Base-by-base conservation (phyloP, 2,797 vertebrate genomes). In the Rallus crepitans region DNA sequence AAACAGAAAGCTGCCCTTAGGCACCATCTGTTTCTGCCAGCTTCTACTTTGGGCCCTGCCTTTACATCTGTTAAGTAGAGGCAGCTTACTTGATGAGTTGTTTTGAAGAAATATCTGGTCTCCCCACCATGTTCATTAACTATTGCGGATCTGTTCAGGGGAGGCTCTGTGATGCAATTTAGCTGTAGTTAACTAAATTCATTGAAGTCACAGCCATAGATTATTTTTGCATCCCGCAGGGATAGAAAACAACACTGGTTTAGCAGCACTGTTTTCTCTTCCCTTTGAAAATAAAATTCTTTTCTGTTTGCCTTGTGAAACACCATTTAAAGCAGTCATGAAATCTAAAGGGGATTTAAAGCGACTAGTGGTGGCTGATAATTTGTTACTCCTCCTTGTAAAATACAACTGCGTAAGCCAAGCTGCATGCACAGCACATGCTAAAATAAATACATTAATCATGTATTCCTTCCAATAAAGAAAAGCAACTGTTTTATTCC, bases 1-100 rank as follows among this genome's bases (percentile, higher is more conserved):
- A 94, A 98, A 97, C 98, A 98, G 93, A 97, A 98, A 96, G 94
- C 95, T 98, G 97, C 98, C 98, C 98, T 93, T 87, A 96, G 96
- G 98, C 98, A 97, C 98, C 98, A 98, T 99, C 98, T 99, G 98
- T 97, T 98, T 97, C 97, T 98, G 97, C 98, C 98, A 97, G 98
- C 97, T 94, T 96, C 97, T 90, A 94, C 97, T 98, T 91, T 33
- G 96, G 98, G 98, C 97, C 95, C 97, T 94, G 90, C 96, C 93
- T 91, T 97, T 98, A 97, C 98, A 98, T 98, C 98, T 98, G 98
- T 96, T 97, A 96, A 96, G 97, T 95, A 91, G 95, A 98, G 85
- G 96, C 97, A 93, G 97, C 96, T 97, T 94, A 95, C 97, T 98
- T 98, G 98, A 98, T 97, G 97, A 98, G 98, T 96, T 97, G 97